These are phyloP conservation scores for Aldrovandia affinis DNA, from an alignment of 2,797 vertebrate species.

Conservation along the genomic window DNA sequence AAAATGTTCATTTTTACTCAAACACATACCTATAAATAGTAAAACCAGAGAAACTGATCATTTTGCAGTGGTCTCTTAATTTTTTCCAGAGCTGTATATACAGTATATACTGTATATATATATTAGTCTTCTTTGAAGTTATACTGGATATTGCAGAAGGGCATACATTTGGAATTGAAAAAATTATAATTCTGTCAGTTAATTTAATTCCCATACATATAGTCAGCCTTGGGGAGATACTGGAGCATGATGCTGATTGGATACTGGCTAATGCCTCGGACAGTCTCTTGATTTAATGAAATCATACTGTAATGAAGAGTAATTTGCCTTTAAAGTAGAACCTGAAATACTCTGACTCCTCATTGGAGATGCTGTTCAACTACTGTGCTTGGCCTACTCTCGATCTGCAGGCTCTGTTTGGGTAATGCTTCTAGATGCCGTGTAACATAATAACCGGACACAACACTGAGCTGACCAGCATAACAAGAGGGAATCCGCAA, in stretches of 20 bases:
- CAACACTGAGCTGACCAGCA: not conserved
- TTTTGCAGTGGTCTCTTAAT: too few species aligned
- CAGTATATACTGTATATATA: too few species aligned
- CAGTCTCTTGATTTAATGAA: not conserved
- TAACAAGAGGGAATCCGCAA: not conserved
- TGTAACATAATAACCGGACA: not conserved
- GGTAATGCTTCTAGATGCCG: not conserved
- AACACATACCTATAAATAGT: too few species aligned
- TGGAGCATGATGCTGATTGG: not conserved
- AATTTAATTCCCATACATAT: constrained; percentile 12
- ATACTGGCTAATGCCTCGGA: not conserved
- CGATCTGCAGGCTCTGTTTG: not conserved
- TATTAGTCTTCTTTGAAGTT: not conserved
- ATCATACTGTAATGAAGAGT: not conserved
- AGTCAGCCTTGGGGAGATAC: not conserved
- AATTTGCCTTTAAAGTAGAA: constrained; percentile 1
- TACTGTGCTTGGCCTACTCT: not conserved
- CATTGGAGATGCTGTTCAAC: not conserved
- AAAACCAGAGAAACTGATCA: too few species aligned
- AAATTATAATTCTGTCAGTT: constrained; percentile 11
- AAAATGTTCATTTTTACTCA: too few species aligned
- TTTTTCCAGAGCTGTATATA: too few species aligned
- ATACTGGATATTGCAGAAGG: not conserved
- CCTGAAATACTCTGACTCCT: not conserved
- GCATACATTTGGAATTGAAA: not conserved